phyloP scores from a whole-genome alignment of 1,140 invertebrate species.

The Phymastichus coffea region DNA sequence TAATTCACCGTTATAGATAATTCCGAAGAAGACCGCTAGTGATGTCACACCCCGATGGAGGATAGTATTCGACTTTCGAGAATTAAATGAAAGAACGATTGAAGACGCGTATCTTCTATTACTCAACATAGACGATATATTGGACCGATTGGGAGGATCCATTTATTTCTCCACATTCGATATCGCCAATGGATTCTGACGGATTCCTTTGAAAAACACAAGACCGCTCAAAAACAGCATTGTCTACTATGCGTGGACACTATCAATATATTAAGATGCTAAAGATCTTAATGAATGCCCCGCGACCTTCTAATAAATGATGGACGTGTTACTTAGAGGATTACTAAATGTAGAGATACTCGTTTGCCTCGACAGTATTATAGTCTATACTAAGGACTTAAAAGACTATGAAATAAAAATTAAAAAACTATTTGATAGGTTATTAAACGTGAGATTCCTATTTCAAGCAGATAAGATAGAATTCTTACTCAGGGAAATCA shows the following conservation, averaged over 20 bases:
- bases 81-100: too few relatives aligned
- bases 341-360: neutral
- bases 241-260: neutral
- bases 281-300: neutral
- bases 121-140: constrained; percentile 30
- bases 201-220: neutral
- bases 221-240: neutral
- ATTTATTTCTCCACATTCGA: constrained; percentile 26
- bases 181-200: constrained; percentile 18
- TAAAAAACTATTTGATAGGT: too few relatives aligned
- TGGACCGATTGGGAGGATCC: constrained; percentile 21
- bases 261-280: too few relatives aligned
- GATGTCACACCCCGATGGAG: too few relatives aligned
- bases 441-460: too few relatives aligned
- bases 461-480: neutral
- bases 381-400: too few relatives aligned
- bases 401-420: too few relatives aligned
- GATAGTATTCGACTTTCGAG: too few relatives aligned
- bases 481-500: neutral
- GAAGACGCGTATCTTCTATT: constrained; percentile 27
- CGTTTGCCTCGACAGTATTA: neutral
- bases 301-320: neutral
- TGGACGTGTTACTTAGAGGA: neutral
- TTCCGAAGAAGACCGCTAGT: too few relatives aligned
- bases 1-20: too few relatives aligned